A percentile compares a stretch with the other conserved stretches of the same genome.
These are phyloP conservation scores for Trichechus manatus DNA, from an alignment of 2,113 vertebrate genomes.

Conservation along the genomic window DNA sequence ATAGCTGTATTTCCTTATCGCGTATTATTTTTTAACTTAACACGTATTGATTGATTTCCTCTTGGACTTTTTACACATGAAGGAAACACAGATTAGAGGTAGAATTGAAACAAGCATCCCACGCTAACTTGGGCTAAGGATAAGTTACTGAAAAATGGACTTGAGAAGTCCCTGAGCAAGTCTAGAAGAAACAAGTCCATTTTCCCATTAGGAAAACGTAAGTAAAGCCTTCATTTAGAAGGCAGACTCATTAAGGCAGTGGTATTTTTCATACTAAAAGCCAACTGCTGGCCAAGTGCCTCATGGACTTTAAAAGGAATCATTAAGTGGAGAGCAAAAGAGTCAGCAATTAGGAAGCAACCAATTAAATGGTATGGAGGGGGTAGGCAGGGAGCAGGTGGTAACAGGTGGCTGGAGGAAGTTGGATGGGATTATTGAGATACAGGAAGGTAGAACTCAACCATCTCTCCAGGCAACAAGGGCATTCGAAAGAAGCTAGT, in stretches of 20 bases:
- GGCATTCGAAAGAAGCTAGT: neutral
- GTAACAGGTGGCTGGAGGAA: constrained; percentile 49
- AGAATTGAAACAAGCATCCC: neutral
- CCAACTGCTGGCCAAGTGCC: constrained; percentile 68
- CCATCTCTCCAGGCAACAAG: neutral
- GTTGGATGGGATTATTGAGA: neutral
- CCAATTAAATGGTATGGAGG: constrained; percentile 53
- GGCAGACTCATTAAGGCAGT: constrained; percentile 65
- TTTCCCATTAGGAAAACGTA: constrained; percentile 67
- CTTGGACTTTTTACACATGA: neutral
- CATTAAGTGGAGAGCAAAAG: constrained; percentile 41
- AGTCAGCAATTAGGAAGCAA: constrained; percentile 74
- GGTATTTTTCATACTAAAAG: constrained; percentile 73
- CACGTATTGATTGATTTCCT: constrained; percentile 23
- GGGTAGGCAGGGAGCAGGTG: neutral
- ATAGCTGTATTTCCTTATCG: neutral
- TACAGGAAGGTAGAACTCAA: neutral
- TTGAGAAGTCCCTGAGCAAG: neutral
- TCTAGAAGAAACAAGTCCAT: constrained; percentile 46
- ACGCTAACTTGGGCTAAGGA: neutral
- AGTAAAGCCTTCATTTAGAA: constrained; percentile 64
- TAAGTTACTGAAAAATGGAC: constrained; percentile 1
- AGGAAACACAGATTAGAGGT: constrained; percentile 21
- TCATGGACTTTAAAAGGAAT: constrained; percentile 51
- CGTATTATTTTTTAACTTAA: neutral